A percentile compares a stretch with the other conserved stretches of the same genome.
phyloP scores from a whole-genome alignment of 2,113 vertebrate genomes.

The Colaptes auratus region DNA sequence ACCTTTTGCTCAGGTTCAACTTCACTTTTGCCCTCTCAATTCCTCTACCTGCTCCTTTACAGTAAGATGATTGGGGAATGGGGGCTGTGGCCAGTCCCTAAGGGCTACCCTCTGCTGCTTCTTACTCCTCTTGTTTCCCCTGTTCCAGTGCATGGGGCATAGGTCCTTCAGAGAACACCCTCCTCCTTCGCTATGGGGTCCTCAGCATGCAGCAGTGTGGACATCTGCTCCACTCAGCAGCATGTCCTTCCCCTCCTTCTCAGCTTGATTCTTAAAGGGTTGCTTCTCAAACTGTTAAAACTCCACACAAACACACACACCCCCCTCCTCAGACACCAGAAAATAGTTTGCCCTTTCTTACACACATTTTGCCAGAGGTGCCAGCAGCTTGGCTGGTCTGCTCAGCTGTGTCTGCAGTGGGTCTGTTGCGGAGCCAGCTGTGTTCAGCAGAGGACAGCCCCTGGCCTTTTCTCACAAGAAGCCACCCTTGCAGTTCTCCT shows the following conservation, averaged over 20 bases:
- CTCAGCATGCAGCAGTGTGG: neutral
- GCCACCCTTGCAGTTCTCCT: neutral
- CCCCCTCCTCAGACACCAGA: neutral
- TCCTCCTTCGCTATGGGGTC: fast-evolving
- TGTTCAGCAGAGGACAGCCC: neutral
- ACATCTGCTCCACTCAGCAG: neutral
- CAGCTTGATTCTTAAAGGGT: neutral
- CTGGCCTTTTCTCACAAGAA: too few species aligned
- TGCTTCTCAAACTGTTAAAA: neutral
- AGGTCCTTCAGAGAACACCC: neutral
- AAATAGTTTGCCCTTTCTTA: neutral
- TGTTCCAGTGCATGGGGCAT: too few species aligned
- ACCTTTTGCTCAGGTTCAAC: neutral
- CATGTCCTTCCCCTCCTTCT: neutral
- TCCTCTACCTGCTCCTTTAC: too few species aligned
- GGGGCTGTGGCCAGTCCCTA: neutral
- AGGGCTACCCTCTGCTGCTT: neutral
- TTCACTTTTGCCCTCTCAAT: neutral
- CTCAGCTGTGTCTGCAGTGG: neutral
- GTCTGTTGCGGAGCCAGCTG: neutral
- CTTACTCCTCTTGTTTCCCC: neutral
- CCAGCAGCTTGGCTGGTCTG: neutral
- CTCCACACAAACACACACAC: too few species aligned
- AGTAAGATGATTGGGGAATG: fast-evolving
- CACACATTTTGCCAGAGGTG: neutral